These are phyloP conservation scores for Taeniopygia guttata DNA, from an alignment of 2,797 vertebrate species.

Conservation along the genomic window DNA sequence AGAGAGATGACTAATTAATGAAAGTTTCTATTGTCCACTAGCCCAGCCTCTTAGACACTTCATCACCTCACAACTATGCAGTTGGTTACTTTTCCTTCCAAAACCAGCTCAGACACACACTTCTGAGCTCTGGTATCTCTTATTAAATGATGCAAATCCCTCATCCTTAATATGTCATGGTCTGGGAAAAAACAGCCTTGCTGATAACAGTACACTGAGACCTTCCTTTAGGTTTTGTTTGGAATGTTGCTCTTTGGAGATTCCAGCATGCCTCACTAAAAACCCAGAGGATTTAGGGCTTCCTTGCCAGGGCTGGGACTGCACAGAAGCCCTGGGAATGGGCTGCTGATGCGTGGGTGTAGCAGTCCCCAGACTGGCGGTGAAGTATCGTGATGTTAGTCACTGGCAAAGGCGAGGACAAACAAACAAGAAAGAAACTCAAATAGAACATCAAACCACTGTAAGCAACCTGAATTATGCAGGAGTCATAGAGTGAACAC, in stretches of 20 bases:
- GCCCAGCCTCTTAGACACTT: not conserved
- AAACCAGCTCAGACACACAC: not conserved
- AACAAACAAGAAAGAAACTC: conserved; percentile 15
- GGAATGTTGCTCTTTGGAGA: not conserved
- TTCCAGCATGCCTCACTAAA: not conserved
- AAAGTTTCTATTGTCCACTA: not conserved
- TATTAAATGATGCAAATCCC: not conserved
- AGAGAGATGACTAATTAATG: not conserved
- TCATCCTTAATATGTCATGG: not conserved
- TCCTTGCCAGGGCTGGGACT: not conserved
- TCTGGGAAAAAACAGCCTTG: not conserved
- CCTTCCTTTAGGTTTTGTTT: not conserved
- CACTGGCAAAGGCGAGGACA: not conserved
- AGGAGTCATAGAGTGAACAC: conserved; percentile 4
- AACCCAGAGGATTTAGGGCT: not conserved
- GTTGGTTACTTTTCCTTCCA: not conserved
- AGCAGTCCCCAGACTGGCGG: not conserved
- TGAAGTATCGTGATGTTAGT: not conserved
- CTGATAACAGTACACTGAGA: not conserved
- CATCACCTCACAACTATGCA: not conserved
- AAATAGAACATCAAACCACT: conserved; percentile 4
- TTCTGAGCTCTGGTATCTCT: not conserved
- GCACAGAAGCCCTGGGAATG: not conserved
- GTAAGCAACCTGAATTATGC: conserved; percentile 43
- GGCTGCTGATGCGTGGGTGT: not conserved